phyloP scores from a whole-genome alignment of 2,888 invertebrate genomes.

The Dioctria linearis region DNA sequence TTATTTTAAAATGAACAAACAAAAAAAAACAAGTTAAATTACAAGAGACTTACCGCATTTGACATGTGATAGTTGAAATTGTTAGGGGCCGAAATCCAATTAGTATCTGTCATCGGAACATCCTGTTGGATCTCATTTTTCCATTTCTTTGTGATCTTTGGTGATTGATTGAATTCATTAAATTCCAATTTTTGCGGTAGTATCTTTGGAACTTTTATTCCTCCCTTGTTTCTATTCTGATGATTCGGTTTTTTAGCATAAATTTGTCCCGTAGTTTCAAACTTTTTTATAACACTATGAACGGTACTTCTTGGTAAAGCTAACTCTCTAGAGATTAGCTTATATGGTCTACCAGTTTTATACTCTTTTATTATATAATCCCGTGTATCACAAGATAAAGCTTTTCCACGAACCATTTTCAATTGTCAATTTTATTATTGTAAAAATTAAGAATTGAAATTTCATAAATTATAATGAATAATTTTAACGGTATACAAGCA shows the following conservation, averaged over 20 bases:
- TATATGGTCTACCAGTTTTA: conserved; percentile 6
- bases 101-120: no score
- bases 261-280: conserved; percentile 23
- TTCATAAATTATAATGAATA: no score
- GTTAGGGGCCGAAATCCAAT: no score
- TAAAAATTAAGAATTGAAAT: no score
- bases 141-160: no score
- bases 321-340: conserved; percentile 18
- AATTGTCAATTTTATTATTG: neutral
- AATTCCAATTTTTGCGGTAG: no score
- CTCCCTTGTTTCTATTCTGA: neutral
- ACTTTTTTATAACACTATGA: conserved; percentile 36
- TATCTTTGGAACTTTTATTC: neutral
- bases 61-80: no score
- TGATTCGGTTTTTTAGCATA: neutral
- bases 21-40: no score
- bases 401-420: conserved; percentile 26
- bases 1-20: no score
- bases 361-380: conserved; percentile 4
- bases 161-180: no score
- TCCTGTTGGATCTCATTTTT: no score
- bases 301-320: conserved; percentile 19
- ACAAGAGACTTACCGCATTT: no score
- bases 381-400: conserved; percentile 4
- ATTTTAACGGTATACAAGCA: neutral